Evolutionary conservation across 2,888 invertebrate species (phyloP).

Genomic region (Cryptocephalus moraei): DNA sequence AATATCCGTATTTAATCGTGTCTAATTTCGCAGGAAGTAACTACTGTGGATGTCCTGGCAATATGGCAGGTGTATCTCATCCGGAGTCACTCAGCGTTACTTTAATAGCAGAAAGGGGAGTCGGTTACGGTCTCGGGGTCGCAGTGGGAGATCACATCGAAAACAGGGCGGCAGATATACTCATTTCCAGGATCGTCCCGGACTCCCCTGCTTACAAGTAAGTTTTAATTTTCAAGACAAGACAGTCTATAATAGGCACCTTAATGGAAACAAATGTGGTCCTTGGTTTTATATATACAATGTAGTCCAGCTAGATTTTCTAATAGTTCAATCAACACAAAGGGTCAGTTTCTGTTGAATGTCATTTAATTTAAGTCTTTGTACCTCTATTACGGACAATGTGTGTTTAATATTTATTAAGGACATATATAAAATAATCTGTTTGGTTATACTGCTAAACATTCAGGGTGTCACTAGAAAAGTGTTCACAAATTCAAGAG

Average conservation of each 20-base stretch:
- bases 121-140: conserved; percentile 43
- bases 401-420: neutral
- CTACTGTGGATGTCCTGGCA: conserved; percentile 22
- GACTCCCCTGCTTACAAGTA: conserved; percentile 51
- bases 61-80: conserved; percentile 38
- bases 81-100: conserved; percentile 45
- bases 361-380: too few species aligned
- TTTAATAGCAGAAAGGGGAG: conserved; percentile 40
- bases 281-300: too few species aligned
- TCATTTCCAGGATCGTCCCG: conserved; percentile 43
- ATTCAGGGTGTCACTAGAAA: too few species aligned
- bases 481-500: too few species aligned
- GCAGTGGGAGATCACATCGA: conserved; percentile 38
- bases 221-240: conserved; percentile 5
- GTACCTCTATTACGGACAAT: neutral
- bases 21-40: conserved; percentile 16
- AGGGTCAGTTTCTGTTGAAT: too few species aligned
- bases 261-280: too few species aligned
- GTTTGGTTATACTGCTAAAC: too few species aligned
- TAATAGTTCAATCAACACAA: too few species aligned
- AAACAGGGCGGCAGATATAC: conserved; percentile 32
- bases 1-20: too few species aligned
- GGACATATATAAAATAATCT: too few species aligned
- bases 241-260: too few species aligned
- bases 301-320: too few species aligned